Base-by-base conservation (phyloP, 2,797 vertebrate species). In the Gymnopithys bicolor region DNA sequence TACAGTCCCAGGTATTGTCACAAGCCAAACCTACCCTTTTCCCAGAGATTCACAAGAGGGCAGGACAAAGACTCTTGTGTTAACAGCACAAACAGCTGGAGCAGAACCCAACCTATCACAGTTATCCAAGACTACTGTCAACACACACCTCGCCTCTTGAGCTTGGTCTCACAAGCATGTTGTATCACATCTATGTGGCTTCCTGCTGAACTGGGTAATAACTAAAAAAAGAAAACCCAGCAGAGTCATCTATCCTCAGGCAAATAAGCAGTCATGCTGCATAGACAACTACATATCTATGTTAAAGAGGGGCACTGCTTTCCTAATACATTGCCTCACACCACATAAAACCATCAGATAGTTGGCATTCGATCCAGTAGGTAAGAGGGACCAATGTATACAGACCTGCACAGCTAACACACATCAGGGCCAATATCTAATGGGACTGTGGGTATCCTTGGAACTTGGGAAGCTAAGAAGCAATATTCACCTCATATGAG, bases 281-380 rank as follows among this genome's bases (percentile, higher is more conserved):
- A 46, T 0, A 84, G 43, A 75, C 8, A 58, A 4, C 28, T 30
- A 27, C 10, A 14, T 1, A 9, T n/a, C 39, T n/a, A 19, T 1
- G 2, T 58, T 66, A 71, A 35, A 77, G 62, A 19, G 17, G 55
- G 45, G 21, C 22, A 21, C 41, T 41, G 30, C 19, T 83, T 77
- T 85, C 73, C 45, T 68, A 17, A 7, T 3, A 21, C 1, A 0
- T 19, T 84, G 63, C 51, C 66, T 68, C 30, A 37, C 11, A 48
- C 14, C 87, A 78, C 3, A 23, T 5, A 58, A 74, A 64, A 48
- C 30, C 30, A 13, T 41, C 3, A 1, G 22, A 12, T 14, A 63
- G 9, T 21, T 64, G 9, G n/a, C 53, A 43, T 17, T 62, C 62
- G 75, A 82, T 28, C 27, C 46, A 89, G 18, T 46, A 80, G 68